Conservation (phyloP, 1,140 invertebrate species). For the Oryzaephilus surinamensis region DNA sequence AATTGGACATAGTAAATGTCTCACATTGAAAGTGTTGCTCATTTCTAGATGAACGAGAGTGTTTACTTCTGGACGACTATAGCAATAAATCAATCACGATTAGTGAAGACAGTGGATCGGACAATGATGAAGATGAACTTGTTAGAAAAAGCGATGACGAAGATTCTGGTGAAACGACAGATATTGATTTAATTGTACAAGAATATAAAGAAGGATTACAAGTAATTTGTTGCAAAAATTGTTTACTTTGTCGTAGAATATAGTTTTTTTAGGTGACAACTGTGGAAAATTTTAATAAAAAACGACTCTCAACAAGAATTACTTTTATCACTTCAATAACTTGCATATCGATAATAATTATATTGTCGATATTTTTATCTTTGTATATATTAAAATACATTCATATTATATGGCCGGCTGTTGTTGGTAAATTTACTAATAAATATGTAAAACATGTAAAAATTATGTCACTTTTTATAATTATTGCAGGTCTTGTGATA, state of each 20-base stretch:
- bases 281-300: conserved; percentile 17
- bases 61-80: conserved; percentile 42
- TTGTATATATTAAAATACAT: no score
- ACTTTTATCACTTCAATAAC: conserved; percentile 9
- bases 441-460: background rate
- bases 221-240: conserved; percentile 23
- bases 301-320: conserved; percentile 14
- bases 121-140: conserved; percentile 35
- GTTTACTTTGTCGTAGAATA: conserved; percentile 1
- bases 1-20: no score
- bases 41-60: conserved; percentile 35
- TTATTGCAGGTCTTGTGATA: background rate
- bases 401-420: no score
- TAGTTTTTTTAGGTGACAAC: conserved; percentile 18
- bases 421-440: conserved; percentile 5
- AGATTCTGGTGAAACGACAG: conserved; percentile 40
- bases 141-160: conserved; percentile 36
- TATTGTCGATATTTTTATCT: conserved; percentile 10
- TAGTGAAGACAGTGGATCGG: conserved; percentile 23
- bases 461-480: background rate
- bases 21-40: no score
- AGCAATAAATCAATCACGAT: conserved; percentile 20
- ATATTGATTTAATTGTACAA: conserved; percentile 46
- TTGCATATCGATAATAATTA: conserved; percentile 6
- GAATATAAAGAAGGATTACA: conserved; percentile 45